These are phyloP conservation scores for Nematostella vectensis DNA, from an alignment of 92 coral and sea anemone genomes.

Conservation along the genomic window DNA sequence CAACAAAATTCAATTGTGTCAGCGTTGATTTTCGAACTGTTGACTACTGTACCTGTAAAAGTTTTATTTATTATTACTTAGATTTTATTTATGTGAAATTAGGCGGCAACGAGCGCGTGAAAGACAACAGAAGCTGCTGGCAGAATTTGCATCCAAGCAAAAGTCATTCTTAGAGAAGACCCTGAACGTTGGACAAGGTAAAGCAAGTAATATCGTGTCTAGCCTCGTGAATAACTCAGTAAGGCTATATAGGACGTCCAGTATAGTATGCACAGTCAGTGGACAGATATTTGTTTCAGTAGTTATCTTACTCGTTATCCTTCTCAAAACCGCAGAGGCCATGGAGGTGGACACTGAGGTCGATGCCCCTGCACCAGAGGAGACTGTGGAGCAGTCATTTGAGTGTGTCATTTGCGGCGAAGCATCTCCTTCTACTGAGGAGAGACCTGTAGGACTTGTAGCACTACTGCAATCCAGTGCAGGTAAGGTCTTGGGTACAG, in stretches of 20 bases:
- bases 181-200: constrained; percentile 56
- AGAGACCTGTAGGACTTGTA: constrained; percentile 80
- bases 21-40: too few relatives aligned
- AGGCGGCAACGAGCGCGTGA: constrained; percentile 91
- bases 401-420: constrained; percentile 97
- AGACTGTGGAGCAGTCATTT: constrained; percentile 16
- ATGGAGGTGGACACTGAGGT: constrained; percentile 38
- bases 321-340: constrained; percentile 12
- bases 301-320: neutral
- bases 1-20: too few relatives aligned
- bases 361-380: constrained; percentile 23
- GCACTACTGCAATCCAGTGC: constrained; percentile 77
- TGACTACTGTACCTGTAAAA: too few relatives aligned
- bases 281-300: constrained; percentile 3
- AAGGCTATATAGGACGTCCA: too few relatives aligned
- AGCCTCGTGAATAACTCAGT: too few relatives aligned
- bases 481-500: constrained; percentile 42
- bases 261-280: too few relatives aligned
- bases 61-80: too few relatives aligned
- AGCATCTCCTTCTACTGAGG: constrained; percentile 77
- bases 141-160: constrained; percentile 83
- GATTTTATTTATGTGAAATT: too few relatives aligned
- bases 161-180: constrained; percentile 71
- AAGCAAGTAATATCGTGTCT: too few relatives aligned
- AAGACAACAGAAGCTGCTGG: constrained; percentile 80